Evolutionary conservation across 2,888 invertebrate genomes (phyloP), one percentile per base, ranked within the genome.

Genomic region (Linnaemya tessellans): DNA sequence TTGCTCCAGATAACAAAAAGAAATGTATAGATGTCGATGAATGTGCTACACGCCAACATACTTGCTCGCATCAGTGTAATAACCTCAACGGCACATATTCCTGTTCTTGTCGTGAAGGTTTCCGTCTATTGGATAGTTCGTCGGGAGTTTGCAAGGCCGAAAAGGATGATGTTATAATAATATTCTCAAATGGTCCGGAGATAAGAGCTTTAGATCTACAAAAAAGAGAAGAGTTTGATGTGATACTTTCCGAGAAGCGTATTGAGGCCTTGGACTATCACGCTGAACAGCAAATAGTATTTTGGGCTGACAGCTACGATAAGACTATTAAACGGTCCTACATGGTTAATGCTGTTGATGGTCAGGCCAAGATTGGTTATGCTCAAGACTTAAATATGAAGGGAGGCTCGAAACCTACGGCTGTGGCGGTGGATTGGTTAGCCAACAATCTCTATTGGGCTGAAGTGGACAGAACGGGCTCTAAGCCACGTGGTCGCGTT

Each of bases 361-460:
- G 97, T 3, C 94, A 96, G 90, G 97, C 95, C 1, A 96, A 96
- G 93, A 95, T 95, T 74, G 97, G 97, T 77, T 96, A 94, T 89
- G 96, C 97, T 0, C 98, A 98, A 91, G 97, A 98, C 91, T 93
- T 98, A 41, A 95, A 96, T 88, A 96, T 97, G 93, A 96, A 96
- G 93, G 96, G 96, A 15, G 96, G 95, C 88, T 95, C 96, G 0
- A 97, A 96, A 91, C 98, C 98, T 0, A 97, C 97, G 0, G 97
- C 97, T 0, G 92, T 99, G 0, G 97, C 98, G 0, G 95, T 99
- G 0, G 99, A 99, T 92, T 99, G 98, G 96, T 94, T 98, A 20
- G 97, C 97, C 8, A 96, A 97, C 84, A 98, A 98, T 92, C 93
- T 99, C 0, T 99, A 98, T 92, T 99, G 98, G 98, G 96, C 98